phyloP scores from a whole-genome alignment of 2,113 vertebrate genomes.

The Oreamnos americanus region DNA sequence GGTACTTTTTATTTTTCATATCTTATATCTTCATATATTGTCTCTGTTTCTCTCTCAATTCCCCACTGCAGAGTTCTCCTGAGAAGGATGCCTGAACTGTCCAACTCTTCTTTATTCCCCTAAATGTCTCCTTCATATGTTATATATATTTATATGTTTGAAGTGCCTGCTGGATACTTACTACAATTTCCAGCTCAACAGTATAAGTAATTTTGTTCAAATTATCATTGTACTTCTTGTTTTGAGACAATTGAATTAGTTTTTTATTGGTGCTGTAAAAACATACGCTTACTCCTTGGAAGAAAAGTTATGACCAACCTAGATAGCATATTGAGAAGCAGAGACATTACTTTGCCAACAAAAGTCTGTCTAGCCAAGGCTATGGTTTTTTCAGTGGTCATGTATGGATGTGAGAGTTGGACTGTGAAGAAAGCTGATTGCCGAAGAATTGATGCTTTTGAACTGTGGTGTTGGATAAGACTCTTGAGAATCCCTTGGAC shows the following conservation, averaged over 20 bases:
- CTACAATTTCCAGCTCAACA: neutral
- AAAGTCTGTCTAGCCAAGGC: too few relatives aligned
- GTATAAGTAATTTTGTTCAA: neutral
- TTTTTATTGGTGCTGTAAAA: neutral
- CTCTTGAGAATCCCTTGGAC: too few relatives aligned
- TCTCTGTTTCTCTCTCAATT: neutral
- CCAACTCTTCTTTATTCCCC: rapidly evolving
- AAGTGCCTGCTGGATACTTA: neutral
- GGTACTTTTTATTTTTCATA: neutral
- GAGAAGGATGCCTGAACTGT: rapidly evolving
- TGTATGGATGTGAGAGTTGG: too few relatives aligned
- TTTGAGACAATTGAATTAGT: too few relatives aligned
- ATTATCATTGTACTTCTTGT: neutral
- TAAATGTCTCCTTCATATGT: neutral
- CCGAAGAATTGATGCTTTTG: too few relatives aligned
- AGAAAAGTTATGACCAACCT: too few relatives aligned
- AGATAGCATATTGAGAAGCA: too few relatives aligned
- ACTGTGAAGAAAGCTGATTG: too few relatives aligned
- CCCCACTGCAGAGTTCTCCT: neutral
- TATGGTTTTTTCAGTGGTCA: too few relatives aligned
- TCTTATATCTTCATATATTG: neutral
- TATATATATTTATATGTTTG: neutral
- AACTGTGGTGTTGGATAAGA: too few relatives aligned
- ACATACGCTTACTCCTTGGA: neutral
- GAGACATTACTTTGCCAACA: too few relatives aligned